Evolutionary conservation across 2,888 invertebrate species (phyloP).

Genomic region (Leptopilina drosophilae): DNA sequence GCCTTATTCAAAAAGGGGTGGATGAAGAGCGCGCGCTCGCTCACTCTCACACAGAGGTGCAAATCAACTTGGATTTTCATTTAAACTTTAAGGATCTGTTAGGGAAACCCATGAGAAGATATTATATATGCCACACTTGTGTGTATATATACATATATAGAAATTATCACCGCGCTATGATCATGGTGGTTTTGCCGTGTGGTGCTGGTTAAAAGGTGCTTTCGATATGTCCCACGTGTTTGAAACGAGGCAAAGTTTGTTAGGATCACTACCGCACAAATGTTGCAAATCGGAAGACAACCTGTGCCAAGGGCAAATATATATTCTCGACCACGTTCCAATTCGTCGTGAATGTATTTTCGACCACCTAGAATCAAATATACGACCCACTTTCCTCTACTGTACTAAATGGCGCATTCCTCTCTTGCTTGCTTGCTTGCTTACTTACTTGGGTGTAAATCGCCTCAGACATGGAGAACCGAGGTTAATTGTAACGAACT

Average conservation of each 20-base stretch:
- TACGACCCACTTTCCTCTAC: background rate
- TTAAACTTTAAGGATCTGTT: background rate
- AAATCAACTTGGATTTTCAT: constrained; percentile 21
- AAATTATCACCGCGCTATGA: background rate
- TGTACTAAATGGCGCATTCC: background rate
- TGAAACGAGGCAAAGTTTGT: constrained; percentile 15
- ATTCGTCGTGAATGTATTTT: background rate
- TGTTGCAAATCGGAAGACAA: constrained; percentile 30
- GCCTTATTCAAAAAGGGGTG: background rate
- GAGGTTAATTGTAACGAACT: constrained; percentile 34
- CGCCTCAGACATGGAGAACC: constrained; percentile 22
- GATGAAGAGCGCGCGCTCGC: background rate
- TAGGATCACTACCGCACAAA: background rate
- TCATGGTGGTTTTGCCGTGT: background rate
- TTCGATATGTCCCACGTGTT: constrained; percentile 16
- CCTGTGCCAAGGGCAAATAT: constrained; percentile 23
- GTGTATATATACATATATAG: background rate
- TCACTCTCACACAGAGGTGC: background rate
- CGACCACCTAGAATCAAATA: background rate
- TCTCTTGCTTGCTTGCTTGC: background rate
- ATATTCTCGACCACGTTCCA: constrained; percentile 15
- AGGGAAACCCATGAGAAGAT: background rate
- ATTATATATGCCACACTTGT: background rate
- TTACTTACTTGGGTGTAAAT: background rate
- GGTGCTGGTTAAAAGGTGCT: no score